A percentile compares a stretch with the other conserved stretches of the same genome.
phyloP scores from a whole-genome alignment of 2,797 vertebrate species.

The Ctenochaetus hawaiiensis region DNA sequence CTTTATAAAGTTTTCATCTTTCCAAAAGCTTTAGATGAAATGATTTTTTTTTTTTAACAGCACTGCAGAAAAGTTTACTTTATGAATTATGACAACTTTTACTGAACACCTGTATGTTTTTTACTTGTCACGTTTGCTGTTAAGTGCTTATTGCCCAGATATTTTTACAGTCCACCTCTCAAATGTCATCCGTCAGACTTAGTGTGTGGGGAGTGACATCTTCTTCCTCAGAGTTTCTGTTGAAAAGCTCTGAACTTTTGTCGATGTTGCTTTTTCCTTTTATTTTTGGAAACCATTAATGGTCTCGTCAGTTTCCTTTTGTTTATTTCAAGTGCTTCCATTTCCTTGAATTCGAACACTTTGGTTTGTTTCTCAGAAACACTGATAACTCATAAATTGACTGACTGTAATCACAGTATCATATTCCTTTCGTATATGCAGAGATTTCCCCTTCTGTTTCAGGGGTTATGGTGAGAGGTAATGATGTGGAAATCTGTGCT shows the following conservation, averaged over 20 bases:
- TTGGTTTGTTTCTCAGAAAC: background rate
- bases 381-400: background rate
- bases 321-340: background rate
- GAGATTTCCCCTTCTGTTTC: constrained; percentile 27
- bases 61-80: background rate
- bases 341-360: background rate
- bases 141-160: background rate
- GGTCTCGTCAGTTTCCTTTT: background rate
- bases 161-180: background rate
- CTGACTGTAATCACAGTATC: constrained; percentile 1
- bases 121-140: background rate
- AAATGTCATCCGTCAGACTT: constrained; percentile 41
- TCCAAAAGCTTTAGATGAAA: background rate
- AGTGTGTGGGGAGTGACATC: background rate
- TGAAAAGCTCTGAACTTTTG: constrained; percentile 19
- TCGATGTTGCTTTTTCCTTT: background rate
- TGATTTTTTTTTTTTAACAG: background rate
- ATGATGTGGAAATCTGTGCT: constrained; percentile 69
- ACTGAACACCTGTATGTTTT: background rate
- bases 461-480: constrained; percentile 59
- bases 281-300: background rate
- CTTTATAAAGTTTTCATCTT: too few relatives aligned
- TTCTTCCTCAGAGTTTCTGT: constrained; percentile 1
- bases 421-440: constrained; percentile 11
- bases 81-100: background rate